Evolutionary conservation across 2,797 vertebrate genomes (phyloP).

Genomic region (Podargus strigoides): DNA sequence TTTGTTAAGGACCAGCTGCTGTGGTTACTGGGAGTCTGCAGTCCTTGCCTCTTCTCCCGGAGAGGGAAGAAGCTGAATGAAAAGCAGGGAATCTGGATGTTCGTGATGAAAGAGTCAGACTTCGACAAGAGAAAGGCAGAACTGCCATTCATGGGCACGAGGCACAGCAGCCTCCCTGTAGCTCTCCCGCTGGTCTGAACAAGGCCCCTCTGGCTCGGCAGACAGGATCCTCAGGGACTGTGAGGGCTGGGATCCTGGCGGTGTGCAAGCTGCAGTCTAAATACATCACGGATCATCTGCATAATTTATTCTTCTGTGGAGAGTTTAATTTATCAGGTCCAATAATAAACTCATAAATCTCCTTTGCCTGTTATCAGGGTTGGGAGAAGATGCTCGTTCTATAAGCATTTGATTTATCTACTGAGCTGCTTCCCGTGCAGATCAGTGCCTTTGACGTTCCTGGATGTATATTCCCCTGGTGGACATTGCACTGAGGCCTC

Average conservation of each 20-base stretch:
- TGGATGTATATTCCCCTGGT: neutral
- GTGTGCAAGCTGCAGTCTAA: neutral
- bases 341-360: constrained; percentile 24
- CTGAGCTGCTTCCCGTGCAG: neutral
- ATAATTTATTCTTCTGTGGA: constrained; percentile 23
- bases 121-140: neutral
- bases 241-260: neutral
- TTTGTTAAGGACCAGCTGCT: neutral
- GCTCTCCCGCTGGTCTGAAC: neutral
- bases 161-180: neutral
- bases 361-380: neutral
- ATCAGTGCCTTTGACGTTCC: neutral
- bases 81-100: neutral
- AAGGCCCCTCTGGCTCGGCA: neutral
- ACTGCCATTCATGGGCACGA: neutral
- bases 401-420: neutral
- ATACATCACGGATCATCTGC: neutral
- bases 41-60: neutral
- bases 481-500: fast-evolving
- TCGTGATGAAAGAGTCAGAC: neutral
- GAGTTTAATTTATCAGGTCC: constrained; percentile 8
- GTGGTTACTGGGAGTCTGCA: neutral
- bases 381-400: neutral
- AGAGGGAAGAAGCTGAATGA: neutral
- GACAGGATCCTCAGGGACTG: neutral